A percentile compares a stretch with the other conserved stretches of the same genome.
phyloP scores from a whole-genome alignment of 2,113 vertebrate species.

The Alligator mississippiensis region DNA sequence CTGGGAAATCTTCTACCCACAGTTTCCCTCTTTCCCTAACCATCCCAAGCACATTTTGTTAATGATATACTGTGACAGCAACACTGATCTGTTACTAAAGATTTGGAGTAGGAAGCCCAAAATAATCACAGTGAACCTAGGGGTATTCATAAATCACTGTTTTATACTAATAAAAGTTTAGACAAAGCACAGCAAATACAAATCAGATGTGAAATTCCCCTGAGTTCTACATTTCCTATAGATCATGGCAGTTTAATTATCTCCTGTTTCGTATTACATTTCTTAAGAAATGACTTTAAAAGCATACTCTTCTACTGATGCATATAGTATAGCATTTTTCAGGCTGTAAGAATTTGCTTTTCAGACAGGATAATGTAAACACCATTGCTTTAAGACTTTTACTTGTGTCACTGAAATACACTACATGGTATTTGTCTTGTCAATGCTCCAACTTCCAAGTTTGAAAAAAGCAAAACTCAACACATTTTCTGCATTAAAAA shows the following conservation, averaged over 20 bases:
- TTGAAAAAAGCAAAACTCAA: background rate
- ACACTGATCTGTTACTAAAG: slow-evolving; percentile 35
- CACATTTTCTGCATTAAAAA: background rate
- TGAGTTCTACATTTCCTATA: background rate
- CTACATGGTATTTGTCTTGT: slow-evolving; percentile 15
- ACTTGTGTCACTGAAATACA: background rate
- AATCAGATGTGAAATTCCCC: background rate
- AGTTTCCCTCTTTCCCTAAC: background rate
- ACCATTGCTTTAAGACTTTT: background rate
- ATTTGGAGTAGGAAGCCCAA: slow-evolving; percentile 18
- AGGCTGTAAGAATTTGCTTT: background rate
- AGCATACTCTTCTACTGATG: background rate
- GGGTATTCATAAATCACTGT: background rate
- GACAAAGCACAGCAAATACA: background rate
- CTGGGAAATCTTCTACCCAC: background rate
- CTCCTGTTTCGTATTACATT: background rate
- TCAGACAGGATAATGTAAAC: background rate
- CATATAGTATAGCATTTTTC: background rate
- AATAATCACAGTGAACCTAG: slow-evolving; percentile 1
- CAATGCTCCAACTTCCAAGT: background rate
- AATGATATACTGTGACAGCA: slow-evolving; percentile 28
- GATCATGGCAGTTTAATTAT: background rate
- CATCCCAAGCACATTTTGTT: slow-evolving; percentile 23
- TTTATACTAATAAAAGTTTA: slow-evolving; percentile 7
- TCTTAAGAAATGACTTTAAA: slow-evolving; percentile 4